A percentile compares a stretch with the other conserved stretches of the same genome.
Conservation (phyloP, 1,140 invertebrate genomes). For the Tetramorium simillimum region DNA sequence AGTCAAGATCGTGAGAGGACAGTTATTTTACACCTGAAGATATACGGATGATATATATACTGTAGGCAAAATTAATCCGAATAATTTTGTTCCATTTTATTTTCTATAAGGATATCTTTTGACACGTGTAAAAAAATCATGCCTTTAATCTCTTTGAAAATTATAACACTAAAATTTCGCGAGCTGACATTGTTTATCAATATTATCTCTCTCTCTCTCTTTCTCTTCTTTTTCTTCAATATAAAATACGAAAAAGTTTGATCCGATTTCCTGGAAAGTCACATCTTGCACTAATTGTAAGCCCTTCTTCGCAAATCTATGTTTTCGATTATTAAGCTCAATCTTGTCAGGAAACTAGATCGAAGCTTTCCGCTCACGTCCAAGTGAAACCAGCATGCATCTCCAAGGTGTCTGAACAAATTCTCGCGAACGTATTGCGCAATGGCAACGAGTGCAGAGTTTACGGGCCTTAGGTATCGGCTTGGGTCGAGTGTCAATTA, state of each 20-base stretch:
- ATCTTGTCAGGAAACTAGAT: not conserved
- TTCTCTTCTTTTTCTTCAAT: not conserved
- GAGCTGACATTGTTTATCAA: not conserved
- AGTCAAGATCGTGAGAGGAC: not conserved
- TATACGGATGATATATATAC: not conserved
- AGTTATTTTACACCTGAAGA: not conserved
- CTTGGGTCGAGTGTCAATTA: constrained; percentile 49
- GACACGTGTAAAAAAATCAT: not conserved
- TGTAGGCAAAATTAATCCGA: not conserved
- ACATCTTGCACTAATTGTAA: not conserved
- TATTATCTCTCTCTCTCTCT: not conserved
- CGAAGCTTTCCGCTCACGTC: not conserved
- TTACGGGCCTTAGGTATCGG: constrained; percentile 12
- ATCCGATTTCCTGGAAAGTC: not conserved
- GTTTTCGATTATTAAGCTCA: not conserved
- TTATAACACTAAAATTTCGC: not conserved
- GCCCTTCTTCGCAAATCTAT: not conserved
- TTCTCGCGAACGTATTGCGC: not conserved
- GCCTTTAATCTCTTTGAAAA: not conserved
- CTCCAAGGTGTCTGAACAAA: not conserved
- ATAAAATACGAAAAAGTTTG: not conserved
- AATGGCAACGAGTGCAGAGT: not conserved
- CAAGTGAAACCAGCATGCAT: not conserved
- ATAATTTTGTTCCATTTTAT: not conserved
- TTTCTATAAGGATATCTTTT: not conserved